Evolutionary conservation across 2,797 vertebrate genomes (phyloP).

Genomic region (Dallia pectoralis): DNA sequence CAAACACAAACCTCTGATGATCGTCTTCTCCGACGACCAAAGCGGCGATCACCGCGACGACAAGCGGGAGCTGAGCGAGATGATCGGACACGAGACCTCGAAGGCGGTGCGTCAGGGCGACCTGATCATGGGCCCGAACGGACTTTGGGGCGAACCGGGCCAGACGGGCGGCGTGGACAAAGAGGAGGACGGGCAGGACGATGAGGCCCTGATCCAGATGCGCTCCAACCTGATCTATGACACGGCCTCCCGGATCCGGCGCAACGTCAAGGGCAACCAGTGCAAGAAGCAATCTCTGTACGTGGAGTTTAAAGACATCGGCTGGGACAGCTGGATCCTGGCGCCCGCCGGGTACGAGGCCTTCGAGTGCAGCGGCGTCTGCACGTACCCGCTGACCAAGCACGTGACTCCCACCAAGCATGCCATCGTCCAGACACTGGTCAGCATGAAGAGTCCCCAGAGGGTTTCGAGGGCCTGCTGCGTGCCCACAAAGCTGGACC

Average conservation of each 20-base stretch:
- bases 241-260: constrained; percentile 86
- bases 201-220: constrained; percentile 92
- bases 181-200: constrained; percentile 75
- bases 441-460: constrained; percentile 91
- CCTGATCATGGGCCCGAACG: constrained; percentile 61
- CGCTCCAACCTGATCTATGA: constrained; percentile 96
- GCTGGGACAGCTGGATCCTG: constrained; percentile 98
- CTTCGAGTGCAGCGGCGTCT: constrained; percentile 88
- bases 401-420: constrained; percentile 96
- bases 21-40: constrained; percentile 95
- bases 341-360: constrained; percentile 91
- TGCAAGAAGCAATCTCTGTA: constrained; percentile 92
- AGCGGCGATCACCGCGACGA: constrained; percentile 84
- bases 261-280: constrained; percentile 92
- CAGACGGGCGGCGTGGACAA: constrained; percentile 26
- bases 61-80: constrained; percentile 88
- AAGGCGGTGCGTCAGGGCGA: constrained; percentile 69
- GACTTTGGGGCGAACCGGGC: constrained; percentile 60
- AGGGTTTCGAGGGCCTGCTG: constrained; percentile 91
- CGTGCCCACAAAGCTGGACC: constrained; percentile 94
- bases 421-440: constrained; percentile 92
- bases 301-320: constrained; percentile 97
- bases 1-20: constrained; percentile 89
- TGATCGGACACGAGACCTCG: constrained; percentile 89
- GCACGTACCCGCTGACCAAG: constrained; percentile 89